These are phyloP conservation scores for Mus spretus DNA, from an alignment of 2,797 vertebrate species.

Conservation along the genomic window DNA sequence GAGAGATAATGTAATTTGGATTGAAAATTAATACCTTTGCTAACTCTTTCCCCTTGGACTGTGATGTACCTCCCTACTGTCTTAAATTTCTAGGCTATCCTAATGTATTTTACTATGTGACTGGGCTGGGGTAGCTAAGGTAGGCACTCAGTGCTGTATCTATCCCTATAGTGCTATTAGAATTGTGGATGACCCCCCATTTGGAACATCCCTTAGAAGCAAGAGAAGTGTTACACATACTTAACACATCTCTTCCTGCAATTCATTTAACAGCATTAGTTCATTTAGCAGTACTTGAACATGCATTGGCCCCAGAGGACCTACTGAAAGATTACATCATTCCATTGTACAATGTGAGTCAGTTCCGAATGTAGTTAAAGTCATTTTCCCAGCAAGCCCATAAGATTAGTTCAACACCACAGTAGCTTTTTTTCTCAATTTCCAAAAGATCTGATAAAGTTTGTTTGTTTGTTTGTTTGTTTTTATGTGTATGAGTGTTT, in stretches of 20 bases:
- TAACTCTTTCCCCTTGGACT: background rate
- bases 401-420: background rate
- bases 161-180: background rate
- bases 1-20: background rate
- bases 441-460: background rate
- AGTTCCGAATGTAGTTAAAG: constrained; percentile 45
- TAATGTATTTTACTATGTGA: constrained; percentile 7
- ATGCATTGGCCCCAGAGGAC: background rate
- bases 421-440: background rate
- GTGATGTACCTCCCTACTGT: background rate
- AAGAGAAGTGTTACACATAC: background rate
- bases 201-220: background rate
- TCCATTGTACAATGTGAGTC: constrained; percentile 6
- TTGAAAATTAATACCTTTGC: background rate
- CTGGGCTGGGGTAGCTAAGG: background rate
- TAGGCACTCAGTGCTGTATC: background rate
- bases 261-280: background rate
- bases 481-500: background rate
- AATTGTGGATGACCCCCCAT: background rate
- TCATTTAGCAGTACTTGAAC: constrained; percentile 35
- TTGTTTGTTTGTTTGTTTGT: background rate
- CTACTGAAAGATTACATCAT: constrained; percentile 4
- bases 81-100: background rate
- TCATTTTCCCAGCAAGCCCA: background rate
- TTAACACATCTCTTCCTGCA: constrained; percentile 20